Base-by-base conservation (phyloP, 53 echinoderm and acorn worm species). In the Arbacia lixula region DNA sequence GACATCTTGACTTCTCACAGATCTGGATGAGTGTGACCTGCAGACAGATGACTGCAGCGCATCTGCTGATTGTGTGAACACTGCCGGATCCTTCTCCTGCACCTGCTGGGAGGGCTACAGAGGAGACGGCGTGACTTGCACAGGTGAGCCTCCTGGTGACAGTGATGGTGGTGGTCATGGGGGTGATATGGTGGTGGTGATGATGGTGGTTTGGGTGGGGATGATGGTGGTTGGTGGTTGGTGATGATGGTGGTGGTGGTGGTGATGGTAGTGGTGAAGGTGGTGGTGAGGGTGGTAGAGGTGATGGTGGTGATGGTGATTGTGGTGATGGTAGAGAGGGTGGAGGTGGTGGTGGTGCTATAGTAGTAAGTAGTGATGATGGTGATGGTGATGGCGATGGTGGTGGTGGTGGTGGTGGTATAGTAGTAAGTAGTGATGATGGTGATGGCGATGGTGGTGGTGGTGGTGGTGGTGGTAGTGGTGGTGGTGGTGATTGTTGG, bases 31-130 rank as follows among this genome's bases (percentile, higher is more conserved):
- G 63, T 95, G 95, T 60, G 36, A 43, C 10, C 25, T 39, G 11
- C 29, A 39, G 16, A 88, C 76, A 3, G 90, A 87, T 51, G 34
- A 85, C 25, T 95, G 95, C 52, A 46, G 82, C 19, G 54, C 51
- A 22, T 82, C 88, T 53, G 92, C 95, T 3, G 24, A 17, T 27
- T 95, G 95, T 67, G n/a, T 43, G 0, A 91, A 95, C 54, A 84
- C 71, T 14, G 50, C 20, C 0, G 91, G 95, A 43, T 73, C 86
- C 12, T 91, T 53, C 72, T 87, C 60, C 40, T 95, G 95, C 40
- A 51, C 87, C 24, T 95, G 95, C 33, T 36, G 36, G 14, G 36
- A 57, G 2, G 87, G 87, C 21, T 87, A 78, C 67, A 66, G 36
- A 17, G 87, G 87, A 36, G 68, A 87, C 66, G 87, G 87, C 1